Evolutionary conservation across 2,113 vertebrate genomes (phyloP).

Genomic region (Albula goreensis): DNA sequence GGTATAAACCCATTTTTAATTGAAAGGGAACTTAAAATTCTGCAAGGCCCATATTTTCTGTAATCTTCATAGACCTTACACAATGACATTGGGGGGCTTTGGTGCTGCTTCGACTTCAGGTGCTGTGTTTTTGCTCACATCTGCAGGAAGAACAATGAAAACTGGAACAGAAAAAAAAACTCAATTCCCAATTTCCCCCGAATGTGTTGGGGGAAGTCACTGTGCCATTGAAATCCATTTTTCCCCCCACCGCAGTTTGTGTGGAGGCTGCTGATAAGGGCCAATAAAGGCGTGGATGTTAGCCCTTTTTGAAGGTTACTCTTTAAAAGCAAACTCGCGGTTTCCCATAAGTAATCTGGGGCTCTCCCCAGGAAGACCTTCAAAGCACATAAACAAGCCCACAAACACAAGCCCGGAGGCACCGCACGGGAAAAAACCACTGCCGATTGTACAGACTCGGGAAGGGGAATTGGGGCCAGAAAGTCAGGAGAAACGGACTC

Average conservation of each 20-base stretch:
- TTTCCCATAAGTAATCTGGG: conserved; percentile 3
- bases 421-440: background rate
- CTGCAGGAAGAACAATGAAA: conserved; percentile 19
- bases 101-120: background rate
- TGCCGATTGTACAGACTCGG: background rate
- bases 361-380: background rate
- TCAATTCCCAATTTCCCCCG: background rate
- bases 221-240: conserved; percentile 31
- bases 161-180: background rate
- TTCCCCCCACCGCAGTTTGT: conserved; percentile 6
- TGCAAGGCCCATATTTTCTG: background rate
- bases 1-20: background rate
- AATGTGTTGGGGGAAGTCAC: background rate
- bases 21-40: background rate
- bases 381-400: background rate
- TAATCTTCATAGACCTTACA: background rate
- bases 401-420: background rate
- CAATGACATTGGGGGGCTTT: conserved; percentile 13
- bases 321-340: conserved; percentile 14
- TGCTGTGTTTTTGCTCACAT: background rate
- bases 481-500: background rate
- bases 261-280: conserved; percentile 28
- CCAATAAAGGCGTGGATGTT: conserved; percentile 24
- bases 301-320: conserved; percentile 27
- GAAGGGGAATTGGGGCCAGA: background rate